These are phyloP conservation scores for Notiomystis cincta DNA, from an alignment of 2,113 vertebrate genomes.

Conservation along the genomic window DNA sequence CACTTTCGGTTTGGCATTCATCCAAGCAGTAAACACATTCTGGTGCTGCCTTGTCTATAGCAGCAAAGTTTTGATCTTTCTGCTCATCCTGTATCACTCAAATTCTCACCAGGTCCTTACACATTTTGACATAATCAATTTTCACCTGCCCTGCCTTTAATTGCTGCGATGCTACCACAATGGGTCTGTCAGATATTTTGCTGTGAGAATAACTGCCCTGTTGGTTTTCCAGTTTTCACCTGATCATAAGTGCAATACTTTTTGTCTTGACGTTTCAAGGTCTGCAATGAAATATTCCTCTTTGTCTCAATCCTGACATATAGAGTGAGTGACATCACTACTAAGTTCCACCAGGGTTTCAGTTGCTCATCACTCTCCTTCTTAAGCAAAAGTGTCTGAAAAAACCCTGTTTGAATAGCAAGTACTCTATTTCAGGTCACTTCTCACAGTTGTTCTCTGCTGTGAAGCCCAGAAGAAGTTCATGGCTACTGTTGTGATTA, in stretches of 20 bases:
- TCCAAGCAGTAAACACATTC: neutral
- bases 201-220: neutral
- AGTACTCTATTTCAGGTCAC: neutral
- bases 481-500: neutral
- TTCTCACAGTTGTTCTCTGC: neutral
- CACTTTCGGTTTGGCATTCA: neutral
- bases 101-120: neutral
- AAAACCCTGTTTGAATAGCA: neutral
- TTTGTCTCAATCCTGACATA: neutral
- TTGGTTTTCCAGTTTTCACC: neutral
- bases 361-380: neutral
- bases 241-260: neutral
- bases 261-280: neutral
- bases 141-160: neutral
- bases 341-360: neutral
- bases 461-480: neutral
- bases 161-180: neutral
- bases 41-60: neutral
- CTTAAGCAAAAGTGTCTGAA: neutral
- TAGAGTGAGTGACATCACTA: neutral
- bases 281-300: neutral
- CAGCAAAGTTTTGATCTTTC: neutral
- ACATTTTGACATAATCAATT: neutral
- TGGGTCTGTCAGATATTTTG: neutral
- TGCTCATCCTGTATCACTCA: neutral